Percentiles rank a stretch among this genome's conserved stretches.
Evolutionary conservation across 2,888 invertebrate species (phyloP).

Genomic region (Cremastinae sp.): DNA sequence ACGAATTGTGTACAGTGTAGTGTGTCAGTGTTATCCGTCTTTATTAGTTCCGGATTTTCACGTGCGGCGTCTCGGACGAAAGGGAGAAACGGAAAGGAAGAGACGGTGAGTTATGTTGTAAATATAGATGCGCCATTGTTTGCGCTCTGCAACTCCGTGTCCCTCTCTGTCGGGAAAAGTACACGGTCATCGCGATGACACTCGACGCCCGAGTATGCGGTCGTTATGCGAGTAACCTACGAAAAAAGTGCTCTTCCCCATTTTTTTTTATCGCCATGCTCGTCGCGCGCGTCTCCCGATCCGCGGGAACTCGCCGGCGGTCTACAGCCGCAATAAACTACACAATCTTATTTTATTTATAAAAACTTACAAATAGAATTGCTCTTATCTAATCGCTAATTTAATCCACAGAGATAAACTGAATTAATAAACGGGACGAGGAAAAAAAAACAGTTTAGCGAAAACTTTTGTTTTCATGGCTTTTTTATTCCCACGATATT

Average conservation of each 20-base stretch:
- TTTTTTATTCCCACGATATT: too few species aligned
- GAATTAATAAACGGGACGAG: too few species aligned
- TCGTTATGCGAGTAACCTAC: neutral
- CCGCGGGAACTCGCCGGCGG: too few species aligned
- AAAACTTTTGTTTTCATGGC: too few species aligned
- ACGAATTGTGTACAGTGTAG: slow-evolving; percentile 20
- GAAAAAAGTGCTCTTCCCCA: neutral
- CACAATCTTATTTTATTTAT: too few species aligned
- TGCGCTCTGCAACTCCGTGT: neutral
- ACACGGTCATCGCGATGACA: slow-evolving; percentile 2
- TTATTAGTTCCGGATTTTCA: slow-evolving; percentile 47
- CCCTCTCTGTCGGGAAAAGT: slow-evolving; percentile 7
- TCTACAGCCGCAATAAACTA: too few species aligned
- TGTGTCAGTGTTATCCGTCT: slow-evolving; percentile 50
- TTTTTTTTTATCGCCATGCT: too few species aligned
- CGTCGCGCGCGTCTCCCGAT: too few species aligned
- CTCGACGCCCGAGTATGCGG: neutral
- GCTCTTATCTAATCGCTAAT: too few species aligned
- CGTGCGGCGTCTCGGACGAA: slow-evolving; percentile 21
- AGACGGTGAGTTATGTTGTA: slow-evolving; percentile 18
- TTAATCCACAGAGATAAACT: too few species aligned
- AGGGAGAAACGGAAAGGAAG: neutral
- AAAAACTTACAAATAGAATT: too few species aligned
- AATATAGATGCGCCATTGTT: slow-evolving; percentile 30
- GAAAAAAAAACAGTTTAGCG: too few species aligned